phyloP scores from a whole-genome alignment of 2,797 vertebrate genomes.

The Peromyscus melanophrys region DNA sequence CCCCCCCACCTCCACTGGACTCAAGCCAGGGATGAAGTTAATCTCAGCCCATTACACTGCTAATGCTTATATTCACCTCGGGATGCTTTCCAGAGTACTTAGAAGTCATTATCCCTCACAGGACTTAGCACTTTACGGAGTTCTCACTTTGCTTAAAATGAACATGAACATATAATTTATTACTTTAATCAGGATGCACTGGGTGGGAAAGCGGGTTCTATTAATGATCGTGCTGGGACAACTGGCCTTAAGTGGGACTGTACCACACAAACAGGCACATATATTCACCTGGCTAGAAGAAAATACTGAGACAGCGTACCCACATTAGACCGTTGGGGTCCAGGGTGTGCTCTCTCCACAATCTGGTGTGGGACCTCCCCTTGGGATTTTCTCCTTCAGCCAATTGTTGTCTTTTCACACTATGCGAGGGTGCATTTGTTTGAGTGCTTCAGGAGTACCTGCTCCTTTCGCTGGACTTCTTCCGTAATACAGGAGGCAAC shows the following conservation, averaged over 20 bases:
- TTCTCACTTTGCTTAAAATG: conserved; percentile 80
- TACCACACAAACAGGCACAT: neutral
- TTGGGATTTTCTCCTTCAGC: conserved; percentile 15
- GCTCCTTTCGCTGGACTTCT: neutral
- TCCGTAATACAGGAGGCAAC: neutral
- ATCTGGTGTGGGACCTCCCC: neutral
- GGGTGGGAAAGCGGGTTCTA: conserved; percentile 41
- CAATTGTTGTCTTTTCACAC: neutral
- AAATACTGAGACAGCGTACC: neutral
- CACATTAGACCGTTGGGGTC: neutral
- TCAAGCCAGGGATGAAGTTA: conserved; percentile 80
- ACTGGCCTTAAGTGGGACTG: neutral
- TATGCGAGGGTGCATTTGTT: neutral
- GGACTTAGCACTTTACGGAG: conserved; percentile 77
- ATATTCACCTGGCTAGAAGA: neutral
- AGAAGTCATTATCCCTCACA: conserved; percentile 81
- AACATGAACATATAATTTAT: conserved; percentile 68
- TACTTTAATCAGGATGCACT: conserved; percentile 47
- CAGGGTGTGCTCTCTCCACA: neutral
- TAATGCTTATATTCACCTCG: conserved; percentile 85
- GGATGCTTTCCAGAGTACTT: conserved; percentile 84
- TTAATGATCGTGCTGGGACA: conserved; percentile 54
- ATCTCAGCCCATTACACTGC: conserved; percentile 84
- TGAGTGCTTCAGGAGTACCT: neutral
- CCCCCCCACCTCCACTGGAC: conserved; percentile 29